Percentiles rank a stretch among this genome's conserved stretches.
Evolutionary conservation across 2,113 vertebrate genomes (phyloP).

Genomic region (Syrrhaptes paradoxus): DNA sequence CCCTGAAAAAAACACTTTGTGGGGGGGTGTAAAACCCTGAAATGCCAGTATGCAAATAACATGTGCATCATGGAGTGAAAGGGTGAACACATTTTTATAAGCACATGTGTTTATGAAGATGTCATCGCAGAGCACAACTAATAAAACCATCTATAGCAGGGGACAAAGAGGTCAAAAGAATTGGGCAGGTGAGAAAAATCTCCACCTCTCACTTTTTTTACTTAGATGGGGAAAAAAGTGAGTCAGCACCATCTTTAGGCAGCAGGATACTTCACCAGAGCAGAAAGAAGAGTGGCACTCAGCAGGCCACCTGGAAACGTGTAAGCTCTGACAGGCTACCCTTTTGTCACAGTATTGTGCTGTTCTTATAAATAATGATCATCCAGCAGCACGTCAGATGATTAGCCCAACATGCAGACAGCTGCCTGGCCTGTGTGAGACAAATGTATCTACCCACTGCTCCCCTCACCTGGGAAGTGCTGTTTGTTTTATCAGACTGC

Average conservation of each 20-base stretch:
- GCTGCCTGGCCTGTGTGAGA: background rate
- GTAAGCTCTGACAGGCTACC: background rate
- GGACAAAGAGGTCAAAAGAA: background rate
- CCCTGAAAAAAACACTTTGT: background rate
- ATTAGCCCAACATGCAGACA: background rate
- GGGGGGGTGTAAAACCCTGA: background rate
- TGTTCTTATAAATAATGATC: background rate
- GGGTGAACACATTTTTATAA: background rate
- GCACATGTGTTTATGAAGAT: background rate
- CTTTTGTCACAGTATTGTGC: background rate
- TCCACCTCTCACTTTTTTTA: background rate
- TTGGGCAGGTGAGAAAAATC: fast-evolving
- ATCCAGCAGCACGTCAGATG: background rate
- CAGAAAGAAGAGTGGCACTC: background rate
- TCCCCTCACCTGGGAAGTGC: background rate
- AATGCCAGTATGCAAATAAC: background rate
- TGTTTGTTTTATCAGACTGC: background rate
- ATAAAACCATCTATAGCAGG: background rate
- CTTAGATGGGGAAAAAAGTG: background rate
- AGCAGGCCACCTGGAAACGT: background rate
- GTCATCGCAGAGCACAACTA: background rate
- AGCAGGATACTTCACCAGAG: background rate
- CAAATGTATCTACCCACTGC: background rate
- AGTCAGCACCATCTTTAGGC: background rate
- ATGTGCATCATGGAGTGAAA: background rate